Percentiles rank a stretch among this genome's conserved stretches.
phyloP scores from a whole-genome alignment of 2,113 vertebrate genomes.

The Gymnocephalus cernua region DNA sequence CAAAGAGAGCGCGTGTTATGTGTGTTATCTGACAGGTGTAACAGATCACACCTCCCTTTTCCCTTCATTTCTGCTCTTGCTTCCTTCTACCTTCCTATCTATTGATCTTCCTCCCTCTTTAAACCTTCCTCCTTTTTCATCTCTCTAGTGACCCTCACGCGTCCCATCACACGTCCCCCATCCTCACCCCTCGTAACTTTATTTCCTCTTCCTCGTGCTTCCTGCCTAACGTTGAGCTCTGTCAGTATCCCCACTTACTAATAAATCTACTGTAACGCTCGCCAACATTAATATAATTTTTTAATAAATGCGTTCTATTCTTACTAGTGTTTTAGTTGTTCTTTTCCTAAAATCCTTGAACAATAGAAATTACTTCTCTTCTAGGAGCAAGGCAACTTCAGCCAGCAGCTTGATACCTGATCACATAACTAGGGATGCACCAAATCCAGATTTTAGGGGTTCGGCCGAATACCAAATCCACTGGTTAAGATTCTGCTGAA shows the following conservation, averaged over 20 bases:
- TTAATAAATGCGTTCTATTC: too few species aligned
- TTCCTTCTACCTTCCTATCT: conserved; percentile 15
- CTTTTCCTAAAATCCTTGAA: neutral
- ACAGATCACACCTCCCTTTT: conserved; percentile 19
- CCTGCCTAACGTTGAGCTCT: neutral
- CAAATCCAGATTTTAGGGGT: too few species aligned
- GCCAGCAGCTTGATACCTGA: neutral
- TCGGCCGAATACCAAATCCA: too few species aligned
- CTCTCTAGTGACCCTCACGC: neutral
- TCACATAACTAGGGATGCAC: too few species aligned
- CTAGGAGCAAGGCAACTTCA: neutral
- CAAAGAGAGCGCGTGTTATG: neutral
- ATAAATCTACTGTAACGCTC: neutral
- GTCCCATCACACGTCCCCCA: neutral
- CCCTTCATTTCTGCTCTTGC: conserved; percentile 4
- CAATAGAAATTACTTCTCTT: too few species aligned
- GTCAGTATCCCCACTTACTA: neutral
- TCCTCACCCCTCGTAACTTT: neutral
- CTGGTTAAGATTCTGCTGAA: too few species aligned
- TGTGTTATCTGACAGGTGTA: conserved; percentile 5
- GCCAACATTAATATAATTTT: neutral
- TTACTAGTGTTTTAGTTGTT: too few species aligned
- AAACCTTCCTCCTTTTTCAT: neutral
- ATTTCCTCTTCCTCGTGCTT: neutral
- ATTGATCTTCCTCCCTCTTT: neutral